Evolutionary conservation across 2,113 vertebrate genomes (phyloP), one percentile per base, ranked within the genome.

Genomic region (Pipra filicauda): DNA sequence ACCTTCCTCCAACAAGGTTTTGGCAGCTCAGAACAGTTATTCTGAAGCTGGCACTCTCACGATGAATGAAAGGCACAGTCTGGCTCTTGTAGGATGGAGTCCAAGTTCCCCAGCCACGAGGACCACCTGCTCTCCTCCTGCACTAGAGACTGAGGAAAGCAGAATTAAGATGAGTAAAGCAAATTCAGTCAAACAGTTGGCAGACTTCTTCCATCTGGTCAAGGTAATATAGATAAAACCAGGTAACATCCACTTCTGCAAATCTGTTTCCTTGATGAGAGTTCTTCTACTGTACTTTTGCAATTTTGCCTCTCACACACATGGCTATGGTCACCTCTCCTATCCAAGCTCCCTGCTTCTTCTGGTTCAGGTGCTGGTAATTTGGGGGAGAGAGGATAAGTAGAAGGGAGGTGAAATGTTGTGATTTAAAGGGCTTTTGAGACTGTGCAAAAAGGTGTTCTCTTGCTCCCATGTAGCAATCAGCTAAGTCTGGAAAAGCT

Each of bases 91-190:
- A 89, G 93, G 88, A 97, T 46, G 35, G 52, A 91, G 37, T 94
- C 91, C 95, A 88, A 91, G 88, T 24, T 72, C 88, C 82, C 79
- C 86, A 92, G 30, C 52, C 85, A 69, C 0, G 37, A 93, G 31
- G 57, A 86, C 54, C 95, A 96, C 93, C 95, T 94, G 95, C 52
- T 96, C 78, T 75, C 37, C 76, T 84, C 49, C 61, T 70, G 78
- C 52, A 64, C 61, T 54, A 72, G 59, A 88, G 69, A 54, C 44
- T 11, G 12, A 65, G 21, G 46, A 88, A 73, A 88, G 62, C 52
- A 91, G 41, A 83, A 91, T 93, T 74, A 70, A 81, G 43, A 67
- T 1, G 13, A 92, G 33, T 31, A 82, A 75, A 57, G 15, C 23
- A 74, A 85, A 92, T n/a, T 62, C 49, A 74, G 66, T 35, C 69